phyloP scores from a whole-genome alignment of 2,797 vertebrate species.

The Gadopsis bispinosus region DNA sequence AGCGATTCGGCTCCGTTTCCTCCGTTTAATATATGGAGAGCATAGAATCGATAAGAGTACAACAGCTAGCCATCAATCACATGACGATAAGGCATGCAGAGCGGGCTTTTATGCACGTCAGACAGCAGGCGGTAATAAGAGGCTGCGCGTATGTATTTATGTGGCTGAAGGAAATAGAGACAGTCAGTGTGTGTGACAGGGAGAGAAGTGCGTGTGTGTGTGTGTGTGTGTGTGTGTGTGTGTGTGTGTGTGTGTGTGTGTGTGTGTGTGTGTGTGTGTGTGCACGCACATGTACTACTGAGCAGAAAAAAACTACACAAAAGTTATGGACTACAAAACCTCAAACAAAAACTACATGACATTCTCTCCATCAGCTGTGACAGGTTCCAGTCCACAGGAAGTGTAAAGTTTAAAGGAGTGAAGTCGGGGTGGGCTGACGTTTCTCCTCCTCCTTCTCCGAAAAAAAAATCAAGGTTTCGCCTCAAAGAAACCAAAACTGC shows the following conservation, averaged over 20 bases:
- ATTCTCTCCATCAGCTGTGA: background rate
- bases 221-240: too few species aligned
- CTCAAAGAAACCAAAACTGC: too few species aligned
- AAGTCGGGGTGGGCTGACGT: too few species aligned
- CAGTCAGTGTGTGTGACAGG: slow-evolving; percentile 5
- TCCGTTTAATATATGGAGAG: slow-evolving; percentile 77
- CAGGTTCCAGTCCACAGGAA: background rate
- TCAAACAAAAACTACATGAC: background rate
- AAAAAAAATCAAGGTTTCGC: too few species aligned
- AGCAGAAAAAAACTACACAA: background rate
- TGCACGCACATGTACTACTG: background rate
- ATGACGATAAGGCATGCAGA: slow-evolving; percentile 69
- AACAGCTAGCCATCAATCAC: slow-evolving; percentile 77
- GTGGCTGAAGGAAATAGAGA: slow-evolving; percentile 20
- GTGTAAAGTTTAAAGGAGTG: too few species aligned
- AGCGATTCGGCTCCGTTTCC: slow-evolving; percentile 62
- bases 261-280: background rate
- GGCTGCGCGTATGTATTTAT: slow-evolving; percentile 46
- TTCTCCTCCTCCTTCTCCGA: too few species aligned
- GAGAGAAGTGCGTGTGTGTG: slow-evolving; percentile 1
- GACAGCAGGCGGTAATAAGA: slow-evolving; percentile 52
- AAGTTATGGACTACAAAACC: background rate
- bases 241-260: background rate
- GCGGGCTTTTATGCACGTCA: slow-evolving; percentile 52
- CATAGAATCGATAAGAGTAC: slow-evolving; percentile 77